Evolutionary conservation across 2,888 invertebrate species (phyloP).

Genomic region (Drosophila prostipennis): DNA sequence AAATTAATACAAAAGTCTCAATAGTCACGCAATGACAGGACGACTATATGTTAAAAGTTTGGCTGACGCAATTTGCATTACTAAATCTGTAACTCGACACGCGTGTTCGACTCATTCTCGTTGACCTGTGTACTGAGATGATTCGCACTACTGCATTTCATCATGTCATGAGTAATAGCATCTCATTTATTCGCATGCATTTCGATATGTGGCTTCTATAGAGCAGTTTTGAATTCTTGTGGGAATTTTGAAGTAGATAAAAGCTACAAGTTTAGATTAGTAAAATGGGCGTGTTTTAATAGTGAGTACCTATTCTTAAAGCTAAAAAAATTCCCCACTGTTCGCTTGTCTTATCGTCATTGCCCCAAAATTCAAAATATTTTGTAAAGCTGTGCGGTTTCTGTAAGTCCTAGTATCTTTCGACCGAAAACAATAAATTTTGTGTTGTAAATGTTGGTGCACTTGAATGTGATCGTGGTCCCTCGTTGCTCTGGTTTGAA

Average conservation of each 20-base stretch:
- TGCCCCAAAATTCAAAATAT: slow-evolving; percentile 17
- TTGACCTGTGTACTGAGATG: neutral
- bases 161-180: slow-evolving; percentile 10
- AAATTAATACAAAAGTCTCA: too few relatives aligned
- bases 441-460: slow-evolving; percentile 13
- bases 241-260: neutral
- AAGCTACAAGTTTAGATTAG: neutral
- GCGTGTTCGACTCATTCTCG: neutral
- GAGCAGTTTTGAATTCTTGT: neutral
- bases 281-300: neutral
- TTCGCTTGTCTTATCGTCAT: neutral
- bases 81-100: neutral
- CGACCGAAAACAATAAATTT: slow-evolving; percentile 10
- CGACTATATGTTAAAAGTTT: neutral
- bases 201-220: neutral
- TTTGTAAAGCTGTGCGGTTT: neutral
- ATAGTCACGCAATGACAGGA: neutral
- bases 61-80: neutral
- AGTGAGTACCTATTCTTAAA: too few relatives aligned
- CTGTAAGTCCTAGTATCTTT: neutral
- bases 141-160: slow-evolving; percentile 3
- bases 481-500: slow-evolving; percentile 8
- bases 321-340: neutral
- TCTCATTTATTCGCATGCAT: neutral
- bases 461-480: slow-evolving; percentile 2